phyloP scores from a whole-genome alignment of 37 sponge, comb jelly and placozoan genomes.

The Spongia lamella region DNA sequence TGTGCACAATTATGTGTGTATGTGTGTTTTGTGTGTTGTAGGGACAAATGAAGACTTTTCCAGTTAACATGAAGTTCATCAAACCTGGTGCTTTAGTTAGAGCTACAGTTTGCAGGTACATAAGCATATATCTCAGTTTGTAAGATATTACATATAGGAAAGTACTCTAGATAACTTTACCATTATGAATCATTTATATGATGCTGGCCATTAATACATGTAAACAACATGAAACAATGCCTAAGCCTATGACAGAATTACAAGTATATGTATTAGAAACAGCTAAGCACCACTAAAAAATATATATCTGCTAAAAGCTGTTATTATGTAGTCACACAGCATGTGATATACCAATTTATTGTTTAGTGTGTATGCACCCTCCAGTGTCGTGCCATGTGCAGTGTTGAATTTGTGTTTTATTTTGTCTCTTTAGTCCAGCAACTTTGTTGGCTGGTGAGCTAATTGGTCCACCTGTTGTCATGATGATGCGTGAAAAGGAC shows the following conservation, averaged over 20 bases:
- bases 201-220: too few relatives aligned
- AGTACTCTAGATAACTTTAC: too few relatives aligned
- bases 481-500: slow-evolving; percentile 1
- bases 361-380: slow-evolving; percentile 6
- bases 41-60: slow-evolving; percentile 50
- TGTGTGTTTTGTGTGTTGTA: slow-evolving; percentile 3
- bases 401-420: neutral
- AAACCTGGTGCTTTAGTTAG: slow-evolving; percentile 20
- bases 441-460: slow-evolving; percentile 7
- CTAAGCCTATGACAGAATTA: too few relatives aligned
- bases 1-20: neutral
- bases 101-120: slow-evolving; percentile 9
- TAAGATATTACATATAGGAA: too few relatives aligned
- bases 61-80: slow-evolving; percentile 15
- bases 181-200: too few relatives aligned
- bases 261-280: too few relatives aligned
- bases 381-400: neutral
- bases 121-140: too few relatives aligned
- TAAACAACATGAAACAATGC: too few relatives aligned
- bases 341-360: slow-evolving; percentile 2
- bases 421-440: slow-evolving; percentile 3
- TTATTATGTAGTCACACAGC: too few relatives aligned
- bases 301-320: too few relatives aligned
- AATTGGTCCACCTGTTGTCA: slow-evolving; percentile 18
- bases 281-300: too few relatives aligned